Evolutionary conservation across 2,113 vertebrate species (phyloP).

Genomic region (Carassius gibelio): DNA sequence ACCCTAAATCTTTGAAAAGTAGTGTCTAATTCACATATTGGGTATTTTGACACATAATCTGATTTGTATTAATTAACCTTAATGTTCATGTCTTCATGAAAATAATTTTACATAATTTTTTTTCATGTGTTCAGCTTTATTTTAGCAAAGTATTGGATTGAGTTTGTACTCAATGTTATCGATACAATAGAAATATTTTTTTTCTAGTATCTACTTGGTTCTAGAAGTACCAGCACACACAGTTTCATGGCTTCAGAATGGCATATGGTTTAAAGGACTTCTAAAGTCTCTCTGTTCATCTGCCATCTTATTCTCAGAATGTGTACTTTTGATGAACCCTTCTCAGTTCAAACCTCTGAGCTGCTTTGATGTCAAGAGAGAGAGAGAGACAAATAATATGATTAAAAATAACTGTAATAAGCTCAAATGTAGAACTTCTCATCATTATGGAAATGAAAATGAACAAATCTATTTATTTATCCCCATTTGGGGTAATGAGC

Average conservation of each 20-base stretch:
- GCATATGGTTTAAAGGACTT: constrained; percentile 14
- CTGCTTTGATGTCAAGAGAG: constrained; percentile 38
- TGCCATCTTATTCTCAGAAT: constrained; percentile 21
- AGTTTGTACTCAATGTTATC: background rate
- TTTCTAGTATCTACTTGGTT: background rate
- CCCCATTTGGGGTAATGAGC: constrained; percentile 32
- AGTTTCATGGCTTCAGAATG: background rate
- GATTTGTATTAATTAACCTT: too few relatives aligned
- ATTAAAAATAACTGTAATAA: constrained; percentile 17
- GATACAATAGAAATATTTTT: constrained; percentile 6
- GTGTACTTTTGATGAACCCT: constrained; percentile 4
- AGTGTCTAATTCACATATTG: too few relatives aligned
- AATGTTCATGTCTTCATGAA: background rate
- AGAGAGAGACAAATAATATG: constrained; percentile 22
- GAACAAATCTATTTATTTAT: constrained; percentile 31
- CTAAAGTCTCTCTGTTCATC: constrained; percentile 27
- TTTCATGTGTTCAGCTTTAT: background rate
- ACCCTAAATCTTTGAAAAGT: too few relatives aligned
- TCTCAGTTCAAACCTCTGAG: background rate
- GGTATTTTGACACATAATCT: too few relatives aligned
- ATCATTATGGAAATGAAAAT: constrained; percentile 42
- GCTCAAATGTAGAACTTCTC: constrained; percentile 37
- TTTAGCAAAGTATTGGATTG: background rate
- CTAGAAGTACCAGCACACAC: background rate
- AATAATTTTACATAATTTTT: background rate